phyloP scores from a whole-genome alignment of 2,797 vertebrate genomes.

The Heliangelus exortis region DNA sequence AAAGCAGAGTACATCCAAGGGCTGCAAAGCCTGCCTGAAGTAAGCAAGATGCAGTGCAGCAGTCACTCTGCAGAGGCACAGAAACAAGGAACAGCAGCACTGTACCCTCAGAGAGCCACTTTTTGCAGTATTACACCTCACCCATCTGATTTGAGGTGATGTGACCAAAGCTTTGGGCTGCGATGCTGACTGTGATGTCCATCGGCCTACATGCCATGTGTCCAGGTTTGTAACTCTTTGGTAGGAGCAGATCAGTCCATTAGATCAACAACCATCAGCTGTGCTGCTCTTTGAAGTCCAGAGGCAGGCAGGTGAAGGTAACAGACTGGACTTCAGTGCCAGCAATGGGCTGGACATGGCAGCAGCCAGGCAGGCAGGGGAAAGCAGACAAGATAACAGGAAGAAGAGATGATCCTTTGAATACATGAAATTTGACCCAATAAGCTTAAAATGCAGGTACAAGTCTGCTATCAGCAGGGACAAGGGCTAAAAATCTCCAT shows the following conservation, averaged over 20 bases:
- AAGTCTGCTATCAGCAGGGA: background rate
- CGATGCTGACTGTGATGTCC: background rate
- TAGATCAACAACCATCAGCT: background rate
- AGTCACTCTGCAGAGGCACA: background rate
- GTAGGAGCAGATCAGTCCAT: background rate
- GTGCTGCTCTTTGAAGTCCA: background rate
- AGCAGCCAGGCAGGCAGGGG: background rate
- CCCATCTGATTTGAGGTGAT: accelerated
- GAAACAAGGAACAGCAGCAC: background rate
- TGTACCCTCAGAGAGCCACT: background rate
- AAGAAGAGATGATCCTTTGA: background rate
- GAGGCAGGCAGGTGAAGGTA: background rate
- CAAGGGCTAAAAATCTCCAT: background rate
- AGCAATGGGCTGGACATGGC: background rate
- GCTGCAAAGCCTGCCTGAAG: conserved; percentile 30
- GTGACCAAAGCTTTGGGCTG: background rate
- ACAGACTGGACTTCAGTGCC: background rate
- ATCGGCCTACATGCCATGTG: accelerated
- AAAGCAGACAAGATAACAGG: background rate
- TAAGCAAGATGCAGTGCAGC: background rate
- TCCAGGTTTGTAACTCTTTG: background rate
- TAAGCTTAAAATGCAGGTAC: background rate
- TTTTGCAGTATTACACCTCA: background rate
- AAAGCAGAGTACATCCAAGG: background rate
- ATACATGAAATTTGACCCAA: background rate